Evolutionary conservation across 2,888 invertebrate species (phyloP).

Genomic region (Cetonia aurata): DNA sequence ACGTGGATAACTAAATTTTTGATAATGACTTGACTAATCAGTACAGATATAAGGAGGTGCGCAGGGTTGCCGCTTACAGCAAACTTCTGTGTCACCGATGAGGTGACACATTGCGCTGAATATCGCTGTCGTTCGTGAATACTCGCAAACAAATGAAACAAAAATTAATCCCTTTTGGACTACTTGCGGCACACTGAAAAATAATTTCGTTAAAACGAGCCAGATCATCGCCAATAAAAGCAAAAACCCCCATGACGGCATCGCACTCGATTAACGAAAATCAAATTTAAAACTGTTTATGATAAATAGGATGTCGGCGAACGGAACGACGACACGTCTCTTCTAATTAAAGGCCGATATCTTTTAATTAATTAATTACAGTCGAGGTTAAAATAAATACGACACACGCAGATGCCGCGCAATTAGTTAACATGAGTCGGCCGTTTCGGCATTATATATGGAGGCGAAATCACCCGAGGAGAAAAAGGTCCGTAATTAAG

Average conservation of each 20-base stretch:
- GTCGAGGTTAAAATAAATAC: constrained; percentile 31
- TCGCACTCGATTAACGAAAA: constrained; percentile 20
- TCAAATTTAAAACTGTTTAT: constrained; percentile 25
- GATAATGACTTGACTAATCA: no score
- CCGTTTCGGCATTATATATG: constrained; percentile 37
- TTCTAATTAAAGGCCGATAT: constrained; percentile 37
- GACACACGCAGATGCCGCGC: constrained; percentile 32
- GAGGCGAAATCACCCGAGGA: constrained; percentile 16
- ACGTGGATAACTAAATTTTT: no score
- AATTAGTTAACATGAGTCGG: constrained; percentile 39
- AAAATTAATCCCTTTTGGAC: no score
- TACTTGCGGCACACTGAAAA: no score
- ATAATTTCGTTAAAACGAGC: no score
- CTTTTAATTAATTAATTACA: constrained; percentile 41
- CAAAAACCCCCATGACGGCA: not conserved
- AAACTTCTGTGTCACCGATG: no score
- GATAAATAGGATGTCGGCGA: constrained; percentile 15
- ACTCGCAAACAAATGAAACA: no score
- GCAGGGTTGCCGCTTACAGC: no score
- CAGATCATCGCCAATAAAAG: no score
- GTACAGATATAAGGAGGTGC: no score
- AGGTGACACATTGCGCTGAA: no score
- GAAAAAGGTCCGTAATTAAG: constrained; percentile 37
- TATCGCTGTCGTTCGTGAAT: no score
- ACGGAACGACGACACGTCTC: constrained; percentile 26